Base-by-base conservation (phyloP, 2,888 invertebrate species). In the Philonicus albiceps region DNA sequence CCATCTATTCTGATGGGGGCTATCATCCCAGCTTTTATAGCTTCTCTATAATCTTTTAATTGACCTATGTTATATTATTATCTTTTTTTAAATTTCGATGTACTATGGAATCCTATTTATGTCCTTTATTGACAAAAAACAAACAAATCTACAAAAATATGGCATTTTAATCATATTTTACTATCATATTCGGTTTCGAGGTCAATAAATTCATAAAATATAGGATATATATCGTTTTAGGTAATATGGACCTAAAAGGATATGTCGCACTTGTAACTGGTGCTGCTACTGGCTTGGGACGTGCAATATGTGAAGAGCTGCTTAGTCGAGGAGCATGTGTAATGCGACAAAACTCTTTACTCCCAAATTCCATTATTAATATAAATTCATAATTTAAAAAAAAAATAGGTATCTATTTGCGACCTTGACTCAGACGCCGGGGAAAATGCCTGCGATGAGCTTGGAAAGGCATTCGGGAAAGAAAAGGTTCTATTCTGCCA, bases 281-380 rank as follows among this genome's bases (percentile, higher is more conserved):
- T 43, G 96, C 95, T 80, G 96, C 95, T 19, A 94, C 95, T 81
- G 96, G 96, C 86, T 95, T 96, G 89, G 96, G 96, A 1, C 93
- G 94, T 87, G 94, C 95, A n/a, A 96, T 95, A 90, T 95, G 94
- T 89, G 95, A 95, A 89, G 96, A 96, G 90, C 91, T 96, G 75
- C 93, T 96, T 87, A 95, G 94, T 90, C 94, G 95, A 90, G 96
- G 96, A 89, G 95, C 95, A 34, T 96, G 95, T 94, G 96, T 96
- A 92, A 92, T 49, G 22, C 19, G 19, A 27, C 27, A 11, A 43
- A 80, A 43, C 16, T n/a, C n/a, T n/a, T n/a, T n/a, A n/a, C 4
- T 74, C 11, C 30, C n/a, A n/a, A 53, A 27, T 13, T 83, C 40
- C 40, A 43, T 1, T 11, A 85, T 22, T 49, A 64, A 49, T 31